Evolutionary conservation across 2,888 invertebrate genomes (phyloP), one percentile per base, ranked within the genome.

Genomic region (Resseliella maxima): DNA sequence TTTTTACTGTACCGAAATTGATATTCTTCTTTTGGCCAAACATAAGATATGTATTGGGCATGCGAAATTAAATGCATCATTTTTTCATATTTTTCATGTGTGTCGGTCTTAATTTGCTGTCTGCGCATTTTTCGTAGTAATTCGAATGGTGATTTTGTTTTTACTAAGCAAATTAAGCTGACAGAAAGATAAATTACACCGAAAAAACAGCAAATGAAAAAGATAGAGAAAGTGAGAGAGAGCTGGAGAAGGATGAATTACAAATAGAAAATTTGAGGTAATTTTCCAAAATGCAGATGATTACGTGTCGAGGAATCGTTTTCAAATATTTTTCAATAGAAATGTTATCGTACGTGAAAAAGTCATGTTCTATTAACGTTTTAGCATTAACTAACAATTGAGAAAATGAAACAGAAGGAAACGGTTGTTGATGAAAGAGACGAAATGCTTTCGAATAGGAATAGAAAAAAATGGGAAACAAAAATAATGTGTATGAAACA

Each of bases 101-200:
- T 24, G 24, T 59, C n/a, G 24, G 59, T 24, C n/a, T 59, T 59
- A 24, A 24, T 72, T 72, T 35, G 15, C 31, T 35, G 72, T 24
- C 24, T 59, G n/a, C 59, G 5, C 50, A 50, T 41, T 50, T 15
- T n/a, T 59, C 59, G 59, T 59, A 72, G 72, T 15, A 35, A 72
- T 31, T 72, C 72, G 31, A 72, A 72, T n/a, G 72, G 72, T 72
- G 72, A 72, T 72, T 72, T 72, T 72, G 31, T 72, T 72, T 72
- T 72, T 72, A 72, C 72, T 72, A 31, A 72, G 72, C 72, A 72
- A 72, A 72, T 72, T 72, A 72, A 72, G 72, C 72, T 72, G 72
- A 72, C 72, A 72, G 72, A 72, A 72, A 72, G 72, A 72, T 72
- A 72, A 72, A 72, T 72, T 72, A n/a, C 72, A 72, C 21, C 15